These are phyloP conservation scores for Pygathrix nemaeus DNA, from an alignment of 2,113 vertebrate genomes.

Conservation along the genomic window DNA sequence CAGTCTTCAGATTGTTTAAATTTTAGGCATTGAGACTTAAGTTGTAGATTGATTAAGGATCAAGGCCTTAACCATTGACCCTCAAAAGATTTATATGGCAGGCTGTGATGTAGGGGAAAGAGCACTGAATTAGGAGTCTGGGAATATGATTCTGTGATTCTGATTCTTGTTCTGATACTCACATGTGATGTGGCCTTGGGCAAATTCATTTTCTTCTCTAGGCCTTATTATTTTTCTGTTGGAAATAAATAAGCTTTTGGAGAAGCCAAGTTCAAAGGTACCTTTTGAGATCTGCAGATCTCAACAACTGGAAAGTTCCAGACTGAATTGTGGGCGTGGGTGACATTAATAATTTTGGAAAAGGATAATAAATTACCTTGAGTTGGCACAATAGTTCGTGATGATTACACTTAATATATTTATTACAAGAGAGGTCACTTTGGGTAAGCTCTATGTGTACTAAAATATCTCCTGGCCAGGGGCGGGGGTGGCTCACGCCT, in stretches of 20 bases:
- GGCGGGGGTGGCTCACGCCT: no score
- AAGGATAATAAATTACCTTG: not conserved
- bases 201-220: constrained; percentile 18
- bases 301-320: not conserved
- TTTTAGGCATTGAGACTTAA: not conserved
- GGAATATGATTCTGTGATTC: not conserved
- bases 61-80: not conserved
- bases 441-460: not conserved
- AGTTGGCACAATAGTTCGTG: not conserved
- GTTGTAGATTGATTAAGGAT: not conserved
- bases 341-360: not conserved
- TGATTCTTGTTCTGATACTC: not conserved
- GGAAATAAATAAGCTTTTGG: not conserved
- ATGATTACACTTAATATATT: constrained; percentile 16
- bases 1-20: not conserved
- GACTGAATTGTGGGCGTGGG: not conserved
- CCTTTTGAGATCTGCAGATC: not conserved
- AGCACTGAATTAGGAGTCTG: not conserved
- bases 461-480: not conserved
- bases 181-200: not conserved
- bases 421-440: not conserved
- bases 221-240: not conserved
- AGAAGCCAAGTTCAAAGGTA: not conserved
- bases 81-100: not conserved
- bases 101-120: not conserved